These are phyloP conservation scores for Drosophila cyrtoloma DNA, from an alignment of 2,888 invertebrate species.

Conservation along the genomic window DNA sequence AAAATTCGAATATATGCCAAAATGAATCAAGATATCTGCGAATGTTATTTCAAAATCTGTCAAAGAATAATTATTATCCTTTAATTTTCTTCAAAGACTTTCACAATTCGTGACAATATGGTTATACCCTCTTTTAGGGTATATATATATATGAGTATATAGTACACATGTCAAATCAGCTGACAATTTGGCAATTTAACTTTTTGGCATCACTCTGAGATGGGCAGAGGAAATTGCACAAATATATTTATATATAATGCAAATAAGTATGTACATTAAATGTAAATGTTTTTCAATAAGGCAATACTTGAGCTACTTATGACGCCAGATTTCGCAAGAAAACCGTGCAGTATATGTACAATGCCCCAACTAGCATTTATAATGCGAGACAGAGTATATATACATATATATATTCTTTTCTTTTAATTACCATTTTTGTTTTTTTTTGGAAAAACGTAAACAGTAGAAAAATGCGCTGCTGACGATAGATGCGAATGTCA, in stretches of 20 bases:
- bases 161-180: constrained; percentile 26
- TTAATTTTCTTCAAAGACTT: not conserved
- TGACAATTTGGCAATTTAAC: constrained; percentile 42
- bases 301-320: constrained; percentile 41
- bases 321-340: constrained; percentile 49
- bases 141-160: constrained; percentile 1
- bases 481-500: constrained; percentile 19
- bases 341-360: constrained; percentile 8
- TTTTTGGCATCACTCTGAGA: constrained; percentile 30
- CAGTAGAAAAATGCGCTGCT: not conserved
- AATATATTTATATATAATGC: not conserved
- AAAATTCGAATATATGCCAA: not conserved
- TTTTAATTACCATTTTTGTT: not conserved
- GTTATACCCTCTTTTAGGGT: not conserved
- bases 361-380: constrained; percentile 10
- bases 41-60: not conserved
- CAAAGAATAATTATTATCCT: not conserved
- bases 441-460: constrained; percentile 7
- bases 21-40: not conserved
- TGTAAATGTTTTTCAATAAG: constrained; percentile 47
- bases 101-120: not conserved
- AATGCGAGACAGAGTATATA: constrained; percentile 19
- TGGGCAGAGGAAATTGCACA: not conserved
- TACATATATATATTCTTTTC: not conserved
- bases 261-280: not conserved